A percentile compares a stretch with the other conserved stretches of the same genome.
These are phyloP conservation scores for Adoxophyes honmai DNA, from an alignment of 1,140 invertebrate genomes.

Conservation along the genomic window DNA sequence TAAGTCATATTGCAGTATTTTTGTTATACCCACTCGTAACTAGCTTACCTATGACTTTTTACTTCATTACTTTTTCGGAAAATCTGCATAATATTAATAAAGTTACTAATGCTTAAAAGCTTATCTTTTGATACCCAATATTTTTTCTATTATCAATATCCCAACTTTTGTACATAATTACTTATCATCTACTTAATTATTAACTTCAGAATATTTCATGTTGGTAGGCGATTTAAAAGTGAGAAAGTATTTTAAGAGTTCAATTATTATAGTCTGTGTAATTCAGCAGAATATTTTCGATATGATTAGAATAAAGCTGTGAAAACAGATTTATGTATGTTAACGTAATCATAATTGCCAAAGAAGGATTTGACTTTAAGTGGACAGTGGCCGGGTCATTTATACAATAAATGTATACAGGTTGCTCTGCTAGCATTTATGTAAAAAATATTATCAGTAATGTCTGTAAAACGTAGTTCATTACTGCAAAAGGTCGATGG, in stretches of 20 bases:
- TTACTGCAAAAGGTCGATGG: too few relatives aligned
- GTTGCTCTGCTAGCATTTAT: too few relatives aligned
- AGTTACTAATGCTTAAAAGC: too few relatives aligned
- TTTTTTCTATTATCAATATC: neutral
- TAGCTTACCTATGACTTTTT: too few relatives aligned
- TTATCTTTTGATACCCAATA: too few relatives aligned
- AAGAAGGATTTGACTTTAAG: conserved; percentile 31
- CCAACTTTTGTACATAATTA: conserved; percentile 1
- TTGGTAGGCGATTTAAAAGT: conserved; percentile 37
- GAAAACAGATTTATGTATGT: conserved; percentile 50
- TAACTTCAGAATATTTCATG: conserved; percentile 28
- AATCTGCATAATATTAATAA: too few relatives aligned
- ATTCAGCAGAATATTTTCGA: conserved; percentile 64
- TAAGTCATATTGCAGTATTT: too few relatives aligned
- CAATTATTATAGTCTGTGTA: conserved; percentile 45
- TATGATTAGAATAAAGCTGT: conserved; percentile 65
- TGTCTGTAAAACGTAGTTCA: too few relatives aligned
- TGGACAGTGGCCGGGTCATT: neutral
- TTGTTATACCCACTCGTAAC: too few relatives aligned
- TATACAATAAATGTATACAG: too few relatives aligned
- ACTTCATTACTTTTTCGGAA: too few relatives aligned
- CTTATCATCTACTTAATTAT: neutral
- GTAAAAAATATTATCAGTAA: too few relatives aligned
- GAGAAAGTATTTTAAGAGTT: conserved; percentile 48
- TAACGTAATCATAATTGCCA: conserved; percentile 47